Conservation (phyloP, 1,140 invertebrate genomes). For the Brachystomella parvula region DNA sequence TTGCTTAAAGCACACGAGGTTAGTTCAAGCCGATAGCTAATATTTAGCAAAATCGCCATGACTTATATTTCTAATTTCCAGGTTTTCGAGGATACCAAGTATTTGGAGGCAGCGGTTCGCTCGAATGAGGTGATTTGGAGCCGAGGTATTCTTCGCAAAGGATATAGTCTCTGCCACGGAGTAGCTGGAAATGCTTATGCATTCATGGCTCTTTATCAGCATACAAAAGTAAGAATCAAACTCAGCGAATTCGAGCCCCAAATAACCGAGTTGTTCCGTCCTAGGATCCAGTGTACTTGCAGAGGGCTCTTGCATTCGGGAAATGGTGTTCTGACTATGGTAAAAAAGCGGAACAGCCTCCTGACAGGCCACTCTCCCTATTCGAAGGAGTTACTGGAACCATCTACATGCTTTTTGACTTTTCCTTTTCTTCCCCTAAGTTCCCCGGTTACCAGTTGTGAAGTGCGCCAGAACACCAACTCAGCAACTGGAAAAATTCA, state of each 20-base stretch:
- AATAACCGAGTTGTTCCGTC: neutral
- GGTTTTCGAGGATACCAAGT: constrained; percentile 64
- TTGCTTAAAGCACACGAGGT: constrained; percentile 69
- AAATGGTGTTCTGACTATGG: constrained; percentile 73
- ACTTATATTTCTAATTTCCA: constrained; percentile 41
- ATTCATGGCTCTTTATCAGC: constrained; percentile 70
- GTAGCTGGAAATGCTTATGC: constrained; percentile 83
- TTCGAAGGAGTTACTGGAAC: constrained; percentile 61
- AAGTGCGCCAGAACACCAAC: neutral
- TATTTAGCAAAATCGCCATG: neutral
- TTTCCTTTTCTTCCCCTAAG: constrained; percentile 17
- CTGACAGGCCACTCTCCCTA: constrained; percentile 73
- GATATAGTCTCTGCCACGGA: constrained; percentile 87
- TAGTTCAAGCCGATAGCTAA: constrained; percentile 19
- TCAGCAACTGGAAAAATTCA: neutral
- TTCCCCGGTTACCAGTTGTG: constrained; percentile 32
- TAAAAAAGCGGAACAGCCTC: constrained; percentile 54
- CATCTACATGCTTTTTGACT: constrained; percentile 35
- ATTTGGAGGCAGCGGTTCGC: constrained; percentile 60
- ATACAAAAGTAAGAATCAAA: constrained; percentile 58
- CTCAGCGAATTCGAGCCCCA: neutral
- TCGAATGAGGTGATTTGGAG: constrained; percentile 75
- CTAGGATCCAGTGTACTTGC: constrained; percentile 44
- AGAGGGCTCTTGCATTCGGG: constrained; percentile 70
- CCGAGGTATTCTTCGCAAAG: constrained; percentile 76